A percentile compares a stretch with the other conserved stretches of the same genome.
Conservation (phyloP, 2,113 vertebrate genomes). For the Oceanites oceanicus region DNA sequence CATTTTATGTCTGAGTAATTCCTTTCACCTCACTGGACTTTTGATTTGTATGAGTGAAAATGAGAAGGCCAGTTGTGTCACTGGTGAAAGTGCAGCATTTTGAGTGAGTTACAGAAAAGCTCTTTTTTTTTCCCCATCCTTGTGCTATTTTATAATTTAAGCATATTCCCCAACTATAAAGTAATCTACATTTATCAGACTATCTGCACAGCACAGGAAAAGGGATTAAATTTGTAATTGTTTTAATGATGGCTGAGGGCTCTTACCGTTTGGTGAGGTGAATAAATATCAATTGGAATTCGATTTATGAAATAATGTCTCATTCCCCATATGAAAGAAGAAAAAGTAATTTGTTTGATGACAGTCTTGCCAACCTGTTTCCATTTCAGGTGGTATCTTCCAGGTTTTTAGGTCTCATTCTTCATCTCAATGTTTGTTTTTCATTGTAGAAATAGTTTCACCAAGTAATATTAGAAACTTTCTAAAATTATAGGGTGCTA, state of each 20-base stretch:
- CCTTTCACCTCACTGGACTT: background rate
- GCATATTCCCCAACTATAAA: background rate
- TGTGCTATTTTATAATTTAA: background rate
- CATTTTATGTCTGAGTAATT: constrained; percentile 11
- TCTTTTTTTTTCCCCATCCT: accelerated
- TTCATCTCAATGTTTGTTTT: constrained; percentile 9
- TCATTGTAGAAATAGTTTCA: background rate
- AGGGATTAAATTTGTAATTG: background rate
- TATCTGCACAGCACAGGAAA: background rate
- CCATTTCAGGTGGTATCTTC: background rate
- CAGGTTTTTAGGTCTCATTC: background rate
- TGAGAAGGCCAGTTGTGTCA: background rate
- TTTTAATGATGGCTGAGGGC: background rate
- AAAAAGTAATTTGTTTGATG: background rate
- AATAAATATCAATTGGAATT: background rate
- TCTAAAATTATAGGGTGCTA: constrained; percentile 50
- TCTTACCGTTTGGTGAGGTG: background rate
- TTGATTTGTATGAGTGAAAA: background rate
- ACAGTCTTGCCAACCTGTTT: background rate
- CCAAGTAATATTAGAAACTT: constrained; percentile 46
- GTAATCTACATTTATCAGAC: background rate
- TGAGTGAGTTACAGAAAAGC: background rate
- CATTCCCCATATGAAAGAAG: background rate
- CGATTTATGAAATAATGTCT: background rate
- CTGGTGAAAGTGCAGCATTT: background rate